Evolutionary conservation across 1,140 invertebrate species (phyloP).

Genomic region (Leptonema lineaticorne): DNA sequence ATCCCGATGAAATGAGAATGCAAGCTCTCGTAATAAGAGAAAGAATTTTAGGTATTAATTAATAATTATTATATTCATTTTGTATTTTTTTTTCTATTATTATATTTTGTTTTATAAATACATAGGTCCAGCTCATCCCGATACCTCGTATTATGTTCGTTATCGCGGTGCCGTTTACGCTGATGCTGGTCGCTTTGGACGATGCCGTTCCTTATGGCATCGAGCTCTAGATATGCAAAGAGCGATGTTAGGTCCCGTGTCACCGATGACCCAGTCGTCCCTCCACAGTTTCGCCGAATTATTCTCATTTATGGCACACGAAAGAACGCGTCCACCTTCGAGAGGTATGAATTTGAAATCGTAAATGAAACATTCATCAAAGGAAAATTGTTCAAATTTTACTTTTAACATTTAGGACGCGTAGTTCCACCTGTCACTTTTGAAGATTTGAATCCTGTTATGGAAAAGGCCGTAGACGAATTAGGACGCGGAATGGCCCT

Average conservation of each 20-base stretch:
- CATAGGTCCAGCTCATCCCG: constrained; percentile 86
- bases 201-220: constrained; percentile 92
- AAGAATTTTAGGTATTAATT: constrained; percentile 70
- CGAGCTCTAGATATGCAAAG: constrained; percentile 97
- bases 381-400: not conserved
- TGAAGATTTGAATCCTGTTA: constrained; percentile 78
- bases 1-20: constrained; percentile 96
- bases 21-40: constrained; percentile 92
- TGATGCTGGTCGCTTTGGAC: constrained; percentile 87
- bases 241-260: constrained; percentile 87
- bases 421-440: constrained; percentile 77
- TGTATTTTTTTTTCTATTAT: not conserved
- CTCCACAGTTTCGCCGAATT: constrained; percentile 92
- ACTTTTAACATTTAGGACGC: constrained; percentile 53
- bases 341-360: constrained; percentile 50
- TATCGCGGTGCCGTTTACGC: constrained; percentile 93
- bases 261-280: constrained; percentile 91
- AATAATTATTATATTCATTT: not conserved
- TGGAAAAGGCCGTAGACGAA: constrained; percentile 75
- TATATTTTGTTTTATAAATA: too few species aligned
- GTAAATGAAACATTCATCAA: not conserved
- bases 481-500: constrained; percentile 60
- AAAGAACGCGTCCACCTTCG: constrained; percentile 65
- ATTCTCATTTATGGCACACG: constrained; percentile 91
- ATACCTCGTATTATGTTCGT: constrained; percentile 94